A percentile compares a stretch with the other conserved stretches of the same genome.
Evolutionary conservation across 1,140 invertebrate genomes (phyloP).

Genomic region (Drosophila parvula): DNA sequence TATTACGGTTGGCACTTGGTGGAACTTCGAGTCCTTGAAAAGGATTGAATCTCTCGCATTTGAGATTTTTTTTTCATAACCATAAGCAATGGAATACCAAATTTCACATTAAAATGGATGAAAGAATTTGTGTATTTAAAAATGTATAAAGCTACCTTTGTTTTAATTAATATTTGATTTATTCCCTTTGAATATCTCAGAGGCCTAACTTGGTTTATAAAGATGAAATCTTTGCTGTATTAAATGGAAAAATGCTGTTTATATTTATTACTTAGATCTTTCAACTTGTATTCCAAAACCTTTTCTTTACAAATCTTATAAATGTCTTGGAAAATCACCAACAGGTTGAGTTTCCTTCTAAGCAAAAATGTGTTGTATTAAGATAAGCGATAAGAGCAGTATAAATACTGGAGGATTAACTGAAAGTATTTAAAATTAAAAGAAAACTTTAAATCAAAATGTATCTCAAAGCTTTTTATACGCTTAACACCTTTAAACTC

Average conservation of each 20-base stretch:
- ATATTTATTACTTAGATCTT: not conserved
- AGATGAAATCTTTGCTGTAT: not conserved
- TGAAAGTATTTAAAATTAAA: no score
- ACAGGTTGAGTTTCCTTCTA: not conserved
- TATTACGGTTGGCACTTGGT: conserved; percentile 10
- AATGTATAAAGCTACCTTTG: not conserved
- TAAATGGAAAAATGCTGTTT: not conserved
- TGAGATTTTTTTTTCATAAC: not conserved
- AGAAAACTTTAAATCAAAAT: not conserved
- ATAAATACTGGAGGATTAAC: not conserved
- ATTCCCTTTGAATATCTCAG: not conserved
- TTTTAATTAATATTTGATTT: not conserved
- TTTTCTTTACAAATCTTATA: not conserved
- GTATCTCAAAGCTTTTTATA: not conserved
- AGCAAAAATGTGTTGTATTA: not conserved
- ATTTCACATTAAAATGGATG: not conserved
- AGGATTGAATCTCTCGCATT: not conserved
- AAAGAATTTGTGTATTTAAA: not conserved
- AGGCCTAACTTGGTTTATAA: no score
- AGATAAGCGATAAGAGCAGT: not conserved
- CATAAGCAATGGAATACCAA: not conserved
- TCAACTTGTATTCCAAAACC: not conserved
- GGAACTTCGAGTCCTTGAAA: conserved; percentile 5
- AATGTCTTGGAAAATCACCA: not conserved
- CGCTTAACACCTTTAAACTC: not conserved